Base-by-base conservation (phyloP, 2,888 invertebrate genomes). In the Cephus runcator region DNA sequence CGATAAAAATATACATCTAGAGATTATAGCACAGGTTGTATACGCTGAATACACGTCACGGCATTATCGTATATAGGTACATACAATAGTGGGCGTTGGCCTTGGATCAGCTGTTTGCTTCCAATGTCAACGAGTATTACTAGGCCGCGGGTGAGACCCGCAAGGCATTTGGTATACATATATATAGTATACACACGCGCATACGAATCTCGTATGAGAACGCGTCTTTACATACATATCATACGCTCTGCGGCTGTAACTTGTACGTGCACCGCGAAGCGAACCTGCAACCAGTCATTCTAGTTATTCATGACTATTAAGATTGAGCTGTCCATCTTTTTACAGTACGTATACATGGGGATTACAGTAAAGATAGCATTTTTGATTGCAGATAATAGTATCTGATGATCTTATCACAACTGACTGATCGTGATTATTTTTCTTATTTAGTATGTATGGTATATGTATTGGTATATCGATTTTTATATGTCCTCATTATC, bases 41-140 rank as follows among this genome's bases (percentile, higher is more conserved):
- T 56, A 23, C 23, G 56, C 56, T 56, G 23, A 56, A 56, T 56
- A 31, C 71, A 31, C 71, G 78, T 81, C 79, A 77, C 80, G 76
- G 81, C 80, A 79, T 79, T 81, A 82, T 83, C 76, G 33, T 69
- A 80, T 78, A 36, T 81, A 35, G 35, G 35, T 35, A 80, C 80
- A 15, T 35, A 80, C 80, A 15, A 77, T 77, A 69, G 83, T 84
- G 82, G 85, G 83, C 83, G 86, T 83, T 79, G 77, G 81, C 87
- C 88, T 88, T 85, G 87, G 83, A 86, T 88, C 86, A 87, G 87
- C 88, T 88, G 88, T 87, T 87, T 85, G 83, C 83, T 84, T 87
- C 85, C 85, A 88, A 85, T 87, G 88, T 84, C 86, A 84, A 86
- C 84, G 86, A 77, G 82, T 85, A 84, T 88, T 87, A 85, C 84